Conservation (phyloP, 2,113 vertebrate genomes). For the Embiotoca jacksoni region DNA sequence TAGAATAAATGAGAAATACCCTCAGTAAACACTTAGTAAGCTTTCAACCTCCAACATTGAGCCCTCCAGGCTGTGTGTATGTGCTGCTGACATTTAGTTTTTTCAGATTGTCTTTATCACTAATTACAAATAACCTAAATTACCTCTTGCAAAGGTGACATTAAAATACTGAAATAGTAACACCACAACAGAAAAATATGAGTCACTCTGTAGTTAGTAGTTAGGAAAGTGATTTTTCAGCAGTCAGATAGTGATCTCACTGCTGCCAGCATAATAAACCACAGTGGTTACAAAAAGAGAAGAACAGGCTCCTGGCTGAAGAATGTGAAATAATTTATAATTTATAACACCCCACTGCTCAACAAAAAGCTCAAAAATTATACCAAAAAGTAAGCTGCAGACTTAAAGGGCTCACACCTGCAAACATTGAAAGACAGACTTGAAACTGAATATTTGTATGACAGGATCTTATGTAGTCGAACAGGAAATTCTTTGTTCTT, state of each 20-base stretch:
- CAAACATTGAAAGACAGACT: not conserved
- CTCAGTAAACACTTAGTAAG: slow-evolving; percentile 18
- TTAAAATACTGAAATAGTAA: slow-evolving; percentile 11
- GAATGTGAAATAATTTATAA: slow-evolving; percentile 11
- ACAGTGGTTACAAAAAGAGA: not conserved
- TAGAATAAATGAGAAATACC: slow-evolving; percentile 43
- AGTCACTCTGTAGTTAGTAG: not conserved
- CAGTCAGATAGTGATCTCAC: not conserved
- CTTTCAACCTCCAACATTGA: slow-evolving; percentile 9
- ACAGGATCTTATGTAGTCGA: not conserved
- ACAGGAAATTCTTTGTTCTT: too few relatives aligned
- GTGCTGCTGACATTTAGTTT: slow-evolving; percentile 48
- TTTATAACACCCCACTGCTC: not conserved
- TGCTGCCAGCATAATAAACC: not conserved
- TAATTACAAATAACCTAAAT: slow-evolving; percentile 43
- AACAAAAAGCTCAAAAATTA: slow-evolving; percentile 5
- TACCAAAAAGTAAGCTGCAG: slow-evolving; percentile 1
- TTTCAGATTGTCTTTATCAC: slow-evolving; percentile 24
- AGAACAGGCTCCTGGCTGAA: slow-evolving; percentile 2
- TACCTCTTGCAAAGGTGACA: slow-evolving; percentile 12
- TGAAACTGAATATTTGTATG: not conserved
- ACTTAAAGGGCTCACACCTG: too few relatives aligned
- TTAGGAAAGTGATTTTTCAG: slow-evolving; percentile 10
- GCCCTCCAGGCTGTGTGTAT: not conserved
- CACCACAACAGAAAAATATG: not conserved